A percentile compares a stretch with the other conserved stretches of the same genome.
Conservation (phyloP, 2,797 vertebrate genomes). For the Mus spretus region DNA sequence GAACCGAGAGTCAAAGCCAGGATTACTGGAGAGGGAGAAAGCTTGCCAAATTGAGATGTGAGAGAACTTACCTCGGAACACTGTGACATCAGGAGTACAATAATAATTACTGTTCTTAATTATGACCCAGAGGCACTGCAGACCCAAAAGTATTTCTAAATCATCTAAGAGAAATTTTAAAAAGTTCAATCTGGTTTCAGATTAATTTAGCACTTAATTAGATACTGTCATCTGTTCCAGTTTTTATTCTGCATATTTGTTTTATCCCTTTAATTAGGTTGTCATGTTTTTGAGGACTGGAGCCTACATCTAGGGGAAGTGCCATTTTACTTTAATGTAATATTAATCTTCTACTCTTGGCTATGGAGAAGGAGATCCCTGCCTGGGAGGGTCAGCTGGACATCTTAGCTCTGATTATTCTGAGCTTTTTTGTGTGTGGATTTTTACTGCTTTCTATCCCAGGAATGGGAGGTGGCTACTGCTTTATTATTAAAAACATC, state of each 20-base stretch:
- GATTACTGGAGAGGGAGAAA: neutral
- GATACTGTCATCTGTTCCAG: slow-evolving; percentile 66
- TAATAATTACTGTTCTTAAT: slow-evolving; percentile 75
- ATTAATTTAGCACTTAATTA: slow-evolving; percentile 79
- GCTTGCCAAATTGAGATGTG: slow-evolving; percentile 50
- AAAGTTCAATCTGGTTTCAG: slow-evolving; percentile 64
- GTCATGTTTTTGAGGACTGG: slow-evolving; percentile 46
- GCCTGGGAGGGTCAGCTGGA: neutral
- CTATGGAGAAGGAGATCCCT: neutral
- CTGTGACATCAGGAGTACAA: slow-evolving; percentile 54
- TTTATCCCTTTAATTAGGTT: slow-evolving; percentile 62
- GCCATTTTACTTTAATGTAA: slow-evolving; percentile 2
- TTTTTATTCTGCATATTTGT: slow-evolving; percentile 60
- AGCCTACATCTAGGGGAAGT: neutral
- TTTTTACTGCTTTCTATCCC: neutral
- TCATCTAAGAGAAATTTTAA: slow-evolving; percentile 60
- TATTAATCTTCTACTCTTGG: slow-evolving; percentile 9
- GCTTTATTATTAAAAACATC: neutral
- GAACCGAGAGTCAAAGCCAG: neutral
- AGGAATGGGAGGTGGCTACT: neutral
- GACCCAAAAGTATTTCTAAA: slow-evolving; percentile 74
- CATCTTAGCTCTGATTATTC: slow-evolving; percentile 18
- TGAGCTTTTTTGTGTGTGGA: neutral
- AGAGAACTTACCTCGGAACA: slow-evolving; percentile 63
- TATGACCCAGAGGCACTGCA: slow-evolving; percentile 71